Percentiles rank a stretch among this genome's conserved stretches.
These are phyloP conservation scores for Acanthacorydalis orientalis DNA, from an alignment of 2,888 invertebrate species.

Conservation along the genomic window DNA sequence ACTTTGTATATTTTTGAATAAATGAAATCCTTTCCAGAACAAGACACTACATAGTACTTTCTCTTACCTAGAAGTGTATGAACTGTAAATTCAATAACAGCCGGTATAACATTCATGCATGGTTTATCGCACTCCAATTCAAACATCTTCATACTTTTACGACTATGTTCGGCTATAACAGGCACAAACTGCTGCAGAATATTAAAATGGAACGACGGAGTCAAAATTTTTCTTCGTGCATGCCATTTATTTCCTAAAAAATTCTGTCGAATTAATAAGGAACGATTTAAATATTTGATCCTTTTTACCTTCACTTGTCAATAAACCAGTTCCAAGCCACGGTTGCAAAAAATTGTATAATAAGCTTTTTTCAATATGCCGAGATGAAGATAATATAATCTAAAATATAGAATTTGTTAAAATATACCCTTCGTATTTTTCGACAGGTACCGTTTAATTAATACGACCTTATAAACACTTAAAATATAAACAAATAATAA, in stretches of 20 bases:
- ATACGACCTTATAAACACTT: too few relatives aligned
- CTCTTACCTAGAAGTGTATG: too few relatives aligned
- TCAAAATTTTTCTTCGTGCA: slow-evolving; percentile 38
- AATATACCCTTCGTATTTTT: too few relatives aligned
- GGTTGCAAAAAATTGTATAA: background rate
- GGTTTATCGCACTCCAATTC: slow-evolving; percentile 16
- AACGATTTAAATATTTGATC: background rate
- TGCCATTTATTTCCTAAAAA: slow-evolving; percentile 34
- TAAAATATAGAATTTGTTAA: background rate
- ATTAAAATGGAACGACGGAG: slow-evolving; percentile 47
- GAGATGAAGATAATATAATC: background rate
- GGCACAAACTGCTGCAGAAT: slow-evolving; percentile 29
- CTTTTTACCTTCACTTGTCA: background rate
- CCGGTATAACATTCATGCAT: slow-evolving; percentile 25
- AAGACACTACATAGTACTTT: too few relatives aligned
- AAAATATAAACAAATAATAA: too few relatives aligned
- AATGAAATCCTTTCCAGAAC: too few relatives aligned
- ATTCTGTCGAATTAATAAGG: background rate
- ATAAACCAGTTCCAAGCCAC: background rate
- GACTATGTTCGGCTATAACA: slow-evolving; percentile 26
- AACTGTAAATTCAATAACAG: background rate
- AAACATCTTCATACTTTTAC: slow-evolving; percentile 20
- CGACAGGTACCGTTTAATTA: too few relatives aligned
- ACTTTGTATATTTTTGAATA: too few relatives aligned
- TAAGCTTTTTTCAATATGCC: background rate